Base-by-base conservation (phyloP, 2,888 invertebrate species). In the Philhelius pedissequus region DNA sequence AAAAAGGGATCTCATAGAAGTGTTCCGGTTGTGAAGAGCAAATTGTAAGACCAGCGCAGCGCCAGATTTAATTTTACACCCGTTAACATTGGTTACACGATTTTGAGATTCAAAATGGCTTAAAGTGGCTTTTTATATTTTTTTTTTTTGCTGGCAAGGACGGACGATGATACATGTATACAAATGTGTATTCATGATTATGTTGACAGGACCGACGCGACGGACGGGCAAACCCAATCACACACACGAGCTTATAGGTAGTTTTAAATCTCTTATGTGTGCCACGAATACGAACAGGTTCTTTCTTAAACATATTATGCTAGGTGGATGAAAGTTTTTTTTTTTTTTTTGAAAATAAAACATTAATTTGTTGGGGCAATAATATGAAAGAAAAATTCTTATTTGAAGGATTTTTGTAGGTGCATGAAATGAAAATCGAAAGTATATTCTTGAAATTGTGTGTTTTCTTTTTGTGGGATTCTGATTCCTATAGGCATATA, bases 391-490 rank as follows among this genome's bases (percentile, higher is more conserved):
- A 43, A 30, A 20, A 64, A 79, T 62, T 27, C 13, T 52, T 27
- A 35, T 22, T 30, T 71, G 43, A 73, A 69, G 64, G 78, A 84
- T 84, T 84, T 62, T 74, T 73, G 64, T 69, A 32, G 15, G n/a
- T n/a, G n/a, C n/a, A 40, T 68, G 38, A 71, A 75, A 76, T 76
- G 62, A 56, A 84, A 84, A 84, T 50, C 68, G 84, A 84, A 84
- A 84, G 84, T 32, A 20, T 48, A 4, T n/a, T 38, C n/a, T 2
- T 4, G 11, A 15, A 35, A 1, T 6, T 56, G 18, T 43, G 20
- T 48, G 32, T 22, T 30, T 52, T 52, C 18, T 40, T 60, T 25
- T 48, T 38, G 13, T 38, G 25, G 20, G 20, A 32, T 27, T 32
- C 32, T n/a, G 20, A 32, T 27, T 32, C 32, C 4, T 27, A 6